Conservation (phyloP, 2,888 invertebrate species). For the Mesodorylaimus sp. region DNA sequence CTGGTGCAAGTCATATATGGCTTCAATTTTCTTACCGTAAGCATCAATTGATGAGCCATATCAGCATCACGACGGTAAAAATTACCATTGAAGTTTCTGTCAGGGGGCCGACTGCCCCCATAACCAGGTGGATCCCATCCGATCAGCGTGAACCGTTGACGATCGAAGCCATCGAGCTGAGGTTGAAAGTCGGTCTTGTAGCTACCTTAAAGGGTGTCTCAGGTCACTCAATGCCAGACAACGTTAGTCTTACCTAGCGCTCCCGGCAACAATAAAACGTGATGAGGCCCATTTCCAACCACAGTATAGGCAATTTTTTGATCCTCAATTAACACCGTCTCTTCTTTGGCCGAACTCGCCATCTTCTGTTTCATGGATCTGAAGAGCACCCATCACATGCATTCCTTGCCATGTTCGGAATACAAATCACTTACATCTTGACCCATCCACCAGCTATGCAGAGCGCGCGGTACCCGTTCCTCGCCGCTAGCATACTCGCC, state of each 20-base stretch:
- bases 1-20: neutral
- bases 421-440: too few relatives aligned
- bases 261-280: constrained; percentile 55
- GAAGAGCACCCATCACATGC: too few relatives aligned
- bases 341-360: too few relatives aligned
- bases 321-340: too few relatives aligned
- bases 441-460: too few relatives aligned
- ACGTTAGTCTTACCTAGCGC: constrained; percentile 43
- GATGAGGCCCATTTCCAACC: constrained; percentile 44
- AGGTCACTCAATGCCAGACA: too few relatives aligned
- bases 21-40: constrained; percentile 34
- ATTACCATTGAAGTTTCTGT: constrained; percentile 47
- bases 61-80: constrained; percentile 58
- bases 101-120: constrained; percentile 60
- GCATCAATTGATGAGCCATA: constrained; percentile 50
- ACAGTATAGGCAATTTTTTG: too few relatives aligned
- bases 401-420: too few relatives aligned
- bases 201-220: constrained; percentile 45
- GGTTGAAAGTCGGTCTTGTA: constrained; percentile 64
- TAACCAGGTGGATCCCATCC: constrained; percentile 59
- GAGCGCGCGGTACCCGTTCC: too few relatives aligned
- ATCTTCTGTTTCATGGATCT: too few relatives aligned
- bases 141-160: constrained; percentile 27
- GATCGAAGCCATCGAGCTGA: constrained; percentile 39
- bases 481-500: too few relatives aligned